phyloP scores from a whole-genome alignment of 2,888 invertebrate genomes.

The Drosophila antonietae region DNA sequence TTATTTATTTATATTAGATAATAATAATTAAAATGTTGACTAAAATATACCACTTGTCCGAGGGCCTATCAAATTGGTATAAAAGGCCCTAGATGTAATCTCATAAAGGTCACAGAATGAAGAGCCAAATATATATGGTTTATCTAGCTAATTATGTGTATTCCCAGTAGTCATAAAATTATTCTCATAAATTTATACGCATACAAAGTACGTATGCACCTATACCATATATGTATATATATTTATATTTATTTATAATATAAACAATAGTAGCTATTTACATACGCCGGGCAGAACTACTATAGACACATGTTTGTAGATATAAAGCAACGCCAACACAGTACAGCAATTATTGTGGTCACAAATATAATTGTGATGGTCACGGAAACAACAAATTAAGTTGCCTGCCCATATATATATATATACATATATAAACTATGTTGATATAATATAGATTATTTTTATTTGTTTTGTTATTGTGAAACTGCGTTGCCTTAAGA shows the following conservation, averaged over 20 bases:
- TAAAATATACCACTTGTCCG: neutral
- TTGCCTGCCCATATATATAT: constrained; percentile 21
- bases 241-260: constrained; percentile 2
- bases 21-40: too few species aligned
- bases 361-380: constrained; percentile 72
- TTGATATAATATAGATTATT: constrained; percentile 33
- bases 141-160: constrained; percentile 1
- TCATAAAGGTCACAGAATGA: neutral
- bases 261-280: constrained; percentile 17
- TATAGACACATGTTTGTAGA: constrained; percentile 5
- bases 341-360: constrained; percentile 41
- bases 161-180: neutral
- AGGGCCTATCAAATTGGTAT: neutral
- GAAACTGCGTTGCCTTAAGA: constrained; percentile 12
- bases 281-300: constrained; percentile 9
- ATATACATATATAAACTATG: neutral
- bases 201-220: neutral
- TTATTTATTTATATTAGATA: too few species aligned
- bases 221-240: neutral
- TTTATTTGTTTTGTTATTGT: constrained; percentile 11
- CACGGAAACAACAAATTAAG: constrained; percentile 81
- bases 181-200: neutral
- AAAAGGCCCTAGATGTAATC: neutral
- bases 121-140: neutral
- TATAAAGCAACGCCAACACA: constrained; percentile 27